These are phyloP conservation scores for Porites lobata DNA, from an alignment of 92 coral and sea anemone species.

Conservation along the genomic window DNA sequence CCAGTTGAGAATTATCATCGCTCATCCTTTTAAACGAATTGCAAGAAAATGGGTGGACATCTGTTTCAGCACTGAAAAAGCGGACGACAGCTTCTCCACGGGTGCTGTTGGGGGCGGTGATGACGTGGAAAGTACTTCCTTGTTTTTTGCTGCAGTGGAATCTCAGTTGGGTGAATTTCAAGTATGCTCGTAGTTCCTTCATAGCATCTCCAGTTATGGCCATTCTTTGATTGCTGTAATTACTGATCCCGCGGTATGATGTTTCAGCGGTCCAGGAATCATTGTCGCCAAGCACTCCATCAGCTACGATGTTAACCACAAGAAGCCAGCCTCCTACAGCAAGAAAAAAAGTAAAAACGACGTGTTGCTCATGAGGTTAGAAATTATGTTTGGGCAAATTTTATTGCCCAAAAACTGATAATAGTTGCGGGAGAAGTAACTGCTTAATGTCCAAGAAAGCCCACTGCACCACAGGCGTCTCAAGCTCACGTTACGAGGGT, in stretches of 20 bases:
- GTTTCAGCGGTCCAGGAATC: neutral
- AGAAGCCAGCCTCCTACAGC: no score
- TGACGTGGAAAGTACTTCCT: constrained; percentile 42
- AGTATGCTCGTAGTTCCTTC: neutral
- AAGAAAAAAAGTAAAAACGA: no score
- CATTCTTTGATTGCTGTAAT: neutral
- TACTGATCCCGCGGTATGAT: constrained; percentile 2
- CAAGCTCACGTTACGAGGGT: no score
- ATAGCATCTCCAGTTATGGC: constrained; percentile 16
- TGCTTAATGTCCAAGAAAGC: no score
- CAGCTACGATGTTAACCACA: no score
- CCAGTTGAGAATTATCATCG: neutral
- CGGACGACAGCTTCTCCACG: constrained; percentile 47
- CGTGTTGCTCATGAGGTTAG: no score
- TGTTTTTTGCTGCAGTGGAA: constrained; percentile 50
- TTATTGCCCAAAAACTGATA: no score
- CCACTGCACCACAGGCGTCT: no score
- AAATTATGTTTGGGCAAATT: no score
- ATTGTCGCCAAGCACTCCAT: no score
- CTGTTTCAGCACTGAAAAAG: constrained; percentile 44
- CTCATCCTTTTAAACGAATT: neutral
- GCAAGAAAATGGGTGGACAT: neutral
- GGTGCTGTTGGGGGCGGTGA: constrained; percentile 33
- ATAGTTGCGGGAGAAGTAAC: no score
- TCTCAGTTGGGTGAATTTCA: constrained; percentile 40